phyloP scores from a whole-genome alignment of 2,797 vertebrate genomes.

The Molossus alvarezi region DNA sequence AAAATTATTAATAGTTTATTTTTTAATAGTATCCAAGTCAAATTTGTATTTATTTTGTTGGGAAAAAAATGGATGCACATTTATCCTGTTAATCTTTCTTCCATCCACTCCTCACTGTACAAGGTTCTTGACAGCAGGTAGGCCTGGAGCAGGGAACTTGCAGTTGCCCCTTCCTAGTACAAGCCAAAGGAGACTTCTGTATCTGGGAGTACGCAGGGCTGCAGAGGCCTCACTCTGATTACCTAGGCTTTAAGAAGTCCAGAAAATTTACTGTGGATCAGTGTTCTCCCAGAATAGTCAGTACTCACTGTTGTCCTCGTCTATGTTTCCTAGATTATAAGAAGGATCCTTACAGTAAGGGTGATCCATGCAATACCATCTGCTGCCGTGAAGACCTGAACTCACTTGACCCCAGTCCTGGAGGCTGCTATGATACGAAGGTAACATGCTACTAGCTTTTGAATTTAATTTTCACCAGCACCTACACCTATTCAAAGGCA shows the following conservation, averaged over 20 bases:
- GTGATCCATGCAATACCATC: slow-evolving; percentile 95
- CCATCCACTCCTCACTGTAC: not conserved
- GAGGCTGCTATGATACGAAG: slow-evolving; percentile 96
- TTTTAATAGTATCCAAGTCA: slow-evolving; percentile 44
- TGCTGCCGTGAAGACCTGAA: slow-evolving; percentile 95
- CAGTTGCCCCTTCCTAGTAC: not conserved
- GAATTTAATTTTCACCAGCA: slow-evolving; percentile 19
- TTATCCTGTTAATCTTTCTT: not conserved
- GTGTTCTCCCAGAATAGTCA: not conserved
- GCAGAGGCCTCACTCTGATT: not conserved
- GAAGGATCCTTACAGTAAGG: slow-evolving; percentile 93
- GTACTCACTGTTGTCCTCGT: not conserved
- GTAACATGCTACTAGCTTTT: slow-evolving; percentile 85
- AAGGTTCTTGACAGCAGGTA: not conserved
- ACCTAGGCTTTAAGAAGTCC: not conserved
- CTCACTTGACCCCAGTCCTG: slow-evolving; percentile 89
- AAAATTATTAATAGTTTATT: slow-evolving; percentile 23
- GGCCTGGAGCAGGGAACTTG: not conserved
- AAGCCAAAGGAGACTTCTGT: not conserved
- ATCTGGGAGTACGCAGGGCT: not conserved
- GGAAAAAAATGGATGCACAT: not conserved
- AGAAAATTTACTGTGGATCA: not conserved
- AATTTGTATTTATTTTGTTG: slow-evolving; percentile 39
- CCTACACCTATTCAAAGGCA: slow-evolving; percentile 28
- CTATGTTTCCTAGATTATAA: slow-evolving; percentile 91